A percentile compares a stretch with the other conserved stretches of the same genome.
Evolutionary conservation across 2,888 invertebrate genomes (phyloP).

Genomic region (Lutraria lutraria): DNA sequence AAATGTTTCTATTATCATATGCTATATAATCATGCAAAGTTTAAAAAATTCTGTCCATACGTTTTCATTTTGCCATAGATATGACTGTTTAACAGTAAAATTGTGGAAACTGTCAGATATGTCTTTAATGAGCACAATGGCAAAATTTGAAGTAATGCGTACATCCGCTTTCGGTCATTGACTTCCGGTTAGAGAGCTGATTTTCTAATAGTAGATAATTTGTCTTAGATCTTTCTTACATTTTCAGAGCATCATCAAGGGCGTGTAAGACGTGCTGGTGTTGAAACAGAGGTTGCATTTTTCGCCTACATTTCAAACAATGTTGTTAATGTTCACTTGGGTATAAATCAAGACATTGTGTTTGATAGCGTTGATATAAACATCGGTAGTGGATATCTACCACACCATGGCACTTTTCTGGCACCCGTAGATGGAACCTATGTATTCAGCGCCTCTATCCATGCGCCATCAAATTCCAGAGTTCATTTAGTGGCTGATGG

Average conservation of each 20-base stretch:
- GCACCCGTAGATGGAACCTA: constrained; percentile 25
- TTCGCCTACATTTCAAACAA: constrained; percentile 11
- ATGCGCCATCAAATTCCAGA: neutral
- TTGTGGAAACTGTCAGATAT: too few relatives aligned
- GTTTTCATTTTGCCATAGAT: too few relatives aligned
- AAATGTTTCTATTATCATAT: too few relatives aligned
- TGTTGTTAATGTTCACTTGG: neutral
- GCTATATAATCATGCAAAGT: too few relatives aligned
- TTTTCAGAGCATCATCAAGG: neutral
- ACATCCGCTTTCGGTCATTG: too few relatives aligned
- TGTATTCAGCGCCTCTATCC: constrained; percentile 16
- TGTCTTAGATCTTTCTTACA: neutral
- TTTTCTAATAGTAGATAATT: too few relatives aligned
- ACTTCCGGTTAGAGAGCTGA: too few relatives aligned
- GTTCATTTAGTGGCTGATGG: constrained; percentile 14
- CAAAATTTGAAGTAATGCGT: too few relatives aligned
- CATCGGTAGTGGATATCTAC: constrained; percentile 18
- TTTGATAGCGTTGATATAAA: constrained; percentile 22
- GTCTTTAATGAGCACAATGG: too few relatives aligned
- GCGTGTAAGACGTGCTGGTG: neutral
- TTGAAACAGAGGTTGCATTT: constrained; percentile 15
- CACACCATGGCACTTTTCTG: constrained; percentile 16
- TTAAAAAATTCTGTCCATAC: too few relatives aligned
- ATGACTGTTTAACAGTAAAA: too few relatives aligned
- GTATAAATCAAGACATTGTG: constrained; percentile 24